A percentile compares a stretch with the other conserved stretches of the same genome.
Evolutionary conservation across 1,140 invertebrate species (phyloP).

Genomic region (Drosophila cardini): DNA sequence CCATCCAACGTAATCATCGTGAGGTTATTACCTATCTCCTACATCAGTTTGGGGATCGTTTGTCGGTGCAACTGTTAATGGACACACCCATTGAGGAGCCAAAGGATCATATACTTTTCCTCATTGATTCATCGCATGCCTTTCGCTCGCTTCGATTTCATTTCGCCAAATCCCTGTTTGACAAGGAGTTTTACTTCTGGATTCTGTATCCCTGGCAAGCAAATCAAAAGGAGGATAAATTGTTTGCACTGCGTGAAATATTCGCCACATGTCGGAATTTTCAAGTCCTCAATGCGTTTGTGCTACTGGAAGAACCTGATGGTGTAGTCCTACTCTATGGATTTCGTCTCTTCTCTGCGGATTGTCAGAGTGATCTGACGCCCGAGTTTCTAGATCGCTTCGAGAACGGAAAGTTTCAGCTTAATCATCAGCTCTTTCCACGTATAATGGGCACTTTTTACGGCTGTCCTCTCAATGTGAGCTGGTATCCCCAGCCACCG

Average conservation of each 20-base stretch:
- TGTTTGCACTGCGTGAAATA: conserved; percentile 38
- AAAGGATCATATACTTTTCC: conserved; percentile 42
- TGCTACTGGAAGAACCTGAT: conserved; percentile 40
- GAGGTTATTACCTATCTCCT: conserved; percentile 40
- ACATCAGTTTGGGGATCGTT: conserved; percentile 2
- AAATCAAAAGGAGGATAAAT: neutral
- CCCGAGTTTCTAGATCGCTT: conserved; percentile 42
- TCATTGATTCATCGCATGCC: conserved; percentile 50
- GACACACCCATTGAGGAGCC: conserved; percentile 33
- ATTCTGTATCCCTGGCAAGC: conserved; percentile 47
- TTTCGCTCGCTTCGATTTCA: conserved; percentile 48
- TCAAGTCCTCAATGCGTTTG: conserved; percentile 55
- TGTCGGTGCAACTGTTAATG: conserved; percentile 46
- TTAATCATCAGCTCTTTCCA: conserved; percentile 29
- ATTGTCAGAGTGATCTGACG: conserved; percentile 32
- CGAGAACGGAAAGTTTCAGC: conserved; percentile 2
- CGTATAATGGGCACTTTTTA: conserved; percentile 39
- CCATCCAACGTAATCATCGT: conserved; percentile 11
- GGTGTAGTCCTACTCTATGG: conserved; percentile 47
- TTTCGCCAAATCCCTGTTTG: conserved; percentile 37
- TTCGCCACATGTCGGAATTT: conserved; percentile 49
- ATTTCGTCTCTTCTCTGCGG: conserved; percentile 40
- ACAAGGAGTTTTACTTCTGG: conserved; percentile 60
- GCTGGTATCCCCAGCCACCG: conserved; percentile 59
- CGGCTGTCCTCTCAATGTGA: conserved; percentile 54